These are phyloP conservation scores for Melanostoma scalare DNA, from an alignment of 2,888 invertebrate genomes.

Conservation along the genomic window DNA sequence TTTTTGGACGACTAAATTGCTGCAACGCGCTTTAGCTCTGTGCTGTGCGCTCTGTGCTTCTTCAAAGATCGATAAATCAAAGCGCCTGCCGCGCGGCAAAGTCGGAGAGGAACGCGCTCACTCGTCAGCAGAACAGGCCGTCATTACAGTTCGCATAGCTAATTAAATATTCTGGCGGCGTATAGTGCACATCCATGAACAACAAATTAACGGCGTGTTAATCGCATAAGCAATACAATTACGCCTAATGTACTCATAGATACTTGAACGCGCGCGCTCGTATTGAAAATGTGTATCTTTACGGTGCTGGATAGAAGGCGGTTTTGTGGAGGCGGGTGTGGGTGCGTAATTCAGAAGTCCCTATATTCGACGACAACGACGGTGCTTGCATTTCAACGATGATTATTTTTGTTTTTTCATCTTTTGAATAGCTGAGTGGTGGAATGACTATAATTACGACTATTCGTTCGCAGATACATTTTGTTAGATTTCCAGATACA, in stretches of 20 bases:
- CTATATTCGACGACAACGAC: slow-evolving; percentile 49
- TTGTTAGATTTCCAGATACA: neutral
- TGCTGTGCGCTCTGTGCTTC: slow-evolving; percentile 23
- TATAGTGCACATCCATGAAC: slow-evolving; percentile 70
- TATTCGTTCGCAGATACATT: neutral
- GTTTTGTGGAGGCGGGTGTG: slow-evolving; percentile 3
- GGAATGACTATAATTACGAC: neutral
- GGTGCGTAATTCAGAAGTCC: slow-evolving; percentile 61
- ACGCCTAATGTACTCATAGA: slow-evolving; percentile 60
- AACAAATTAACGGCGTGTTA: slow-evolving; percentile 72
- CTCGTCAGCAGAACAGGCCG: slow-evolving; percentile 17
- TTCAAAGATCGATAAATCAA: slow-evolving; percentile 68
- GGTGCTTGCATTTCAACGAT: slow-evolving; percentile 57
- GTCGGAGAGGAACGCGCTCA: slow-evolving; percentile 14
- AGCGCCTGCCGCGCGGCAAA: slow-evolving; percentile 33
- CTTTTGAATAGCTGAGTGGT: slow-evolving; percentile 27
- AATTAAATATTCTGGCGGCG: slow-evolving; percentile 66
- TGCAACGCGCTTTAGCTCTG: neutral
- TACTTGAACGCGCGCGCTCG: slow-evolving; percentile 51
- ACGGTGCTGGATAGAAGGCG: no score
- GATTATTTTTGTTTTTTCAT: no score
- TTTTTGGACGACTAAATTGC: slow-evolving; percentile 34
- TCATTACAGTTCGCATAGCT: slow-evolving; percentile 24
- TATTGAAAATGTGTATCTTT: slow-evolving; percentile 28
- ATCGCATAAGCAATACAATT: slow-evolving; percentile 70